Conservation (phyloP, 2,797 vertebrate species). For the Acanthornis magna region DNA sequence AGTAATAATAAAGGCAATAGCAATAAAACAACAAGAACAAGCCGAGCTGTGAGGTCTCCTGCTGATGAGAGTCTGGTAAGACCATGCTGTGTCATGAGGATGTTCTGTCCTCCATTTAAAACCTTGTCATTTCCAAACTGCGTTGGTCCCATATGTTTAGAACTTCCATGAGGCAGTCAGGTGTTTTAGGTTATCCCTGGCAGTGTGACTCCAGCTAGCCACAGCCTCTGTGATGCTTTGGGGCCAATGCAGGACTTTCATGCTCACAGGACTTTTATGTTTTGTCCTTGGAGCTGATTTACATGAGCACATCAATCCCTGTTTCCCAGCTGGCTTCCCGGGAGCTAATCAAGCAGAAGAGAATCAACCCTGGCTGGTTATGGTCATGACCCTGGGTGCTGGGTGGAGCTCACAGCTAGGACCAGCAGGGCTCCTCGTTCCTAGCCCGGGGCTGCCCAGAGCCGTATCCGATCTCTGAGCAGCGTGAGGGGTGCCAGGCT, state of each 20-base stretch:
- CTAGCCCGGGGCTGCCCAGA: background rate
- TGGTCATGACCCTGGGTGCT: accelerated
- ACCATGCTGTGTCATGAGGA: accelerated
- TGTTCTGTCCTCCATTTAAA: background rate
- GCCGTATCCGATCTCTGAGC: background rate
- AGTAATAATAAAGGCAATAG: background rate
- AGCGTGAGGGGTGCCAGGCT: background rate
- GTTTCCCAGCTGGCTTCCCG: background rate
- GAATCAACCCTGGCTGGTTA: background rate
- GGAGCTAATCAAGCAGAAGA: background rate
- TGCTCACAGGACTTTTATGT: too few species aligned
- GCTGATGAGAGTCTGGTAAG: background rate
- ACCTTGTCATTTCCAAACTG: background rate
- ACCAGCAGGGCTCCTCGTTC: background rate
- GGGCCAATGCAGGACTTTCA: background rate
- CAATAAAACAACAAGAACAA: background rate
- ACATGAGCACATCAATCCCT: background rate
- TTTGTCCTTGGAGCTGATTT: background rate
- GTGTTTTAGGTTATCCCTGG: background rate
- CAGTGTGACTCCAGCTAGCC: background rate
- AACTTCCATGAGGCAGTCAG: background rate
- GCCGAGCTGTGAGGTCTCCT: background rate
- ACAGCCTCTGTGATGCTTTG: background rate
- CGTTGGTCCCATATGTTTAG: background rate
- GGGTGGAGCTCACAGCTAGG: background rate